Conservation (phyloP, 2,888 invertebrate species). For the Seira ritae region DNA sequence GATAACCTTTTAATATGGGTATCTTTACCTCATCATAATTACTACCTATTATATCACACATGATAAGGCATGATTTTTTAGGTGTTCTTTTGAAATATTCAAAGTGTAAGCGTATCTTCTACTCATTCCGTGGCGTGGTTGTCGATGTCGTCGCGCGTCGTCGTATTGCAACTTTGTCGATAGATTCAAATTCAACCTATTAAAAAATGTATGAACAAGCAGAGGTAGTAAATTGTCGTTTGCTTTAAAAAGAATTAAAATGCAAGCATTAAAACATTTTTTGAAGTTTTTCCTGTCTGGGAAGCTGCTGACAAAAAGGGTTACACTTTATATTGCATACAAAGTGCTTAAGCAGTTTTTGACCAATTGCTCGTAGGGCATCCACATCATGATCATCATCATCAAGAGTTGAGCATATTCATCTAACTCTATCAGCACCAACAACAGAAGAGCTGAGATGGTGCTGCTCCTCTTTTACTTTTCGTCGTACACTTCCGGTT, state of each 20-base stretch:
- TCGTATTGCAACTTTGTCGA: too few relatives aligned
- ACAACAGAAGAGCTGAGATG: conserved; percentile 16
- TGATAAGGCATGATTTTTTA: too few relatives aligned
- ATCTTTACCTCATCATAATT: too few relatives aligned
- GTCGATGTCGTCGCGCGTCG: too few relatives aligned
- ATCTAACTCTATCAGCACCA: conserved; percentile 28
- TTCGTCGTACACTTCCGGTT: conserved; percentile 43
- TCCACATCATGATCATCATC: conserved; percentile 39
- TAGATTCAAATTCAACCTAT: too few relatives aligned
- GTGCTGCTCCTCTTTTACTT: conserved; percentile 17
- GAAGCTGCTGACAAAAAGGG: conserved; percentile 47
- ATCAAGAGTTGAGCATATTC: not conserved
- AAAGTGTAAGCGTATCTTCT: too few relatives aligned
- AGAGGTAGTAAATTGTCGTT: too few relatives aligned
- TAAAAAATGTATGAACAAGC: too few relatives aligned
- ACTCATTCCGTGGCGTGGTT: too few relatives aligned
- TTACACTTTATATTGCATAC: conserved; percentile 19
- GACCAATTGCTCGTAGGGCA: conserved; percentile 31
- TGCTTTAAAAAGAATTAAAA: not conserved
- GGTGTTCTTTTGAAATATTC: too few relatives aligned
- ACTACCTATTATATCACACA: too few relatives aligned
- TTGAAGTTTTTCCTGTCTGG: conserved; percentile 57
- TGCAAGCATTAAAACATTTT: conserved; percentile 26
- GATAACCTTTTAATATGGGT: too few relatives aligned
- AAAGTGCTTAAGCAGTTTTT: not conserved